Evolutionary conservation across 1,140 invertebrate genomes (phyloP), one percentile per base, ranked within the genome.

Genomic region (Coptotermes formosanus): DNA sequence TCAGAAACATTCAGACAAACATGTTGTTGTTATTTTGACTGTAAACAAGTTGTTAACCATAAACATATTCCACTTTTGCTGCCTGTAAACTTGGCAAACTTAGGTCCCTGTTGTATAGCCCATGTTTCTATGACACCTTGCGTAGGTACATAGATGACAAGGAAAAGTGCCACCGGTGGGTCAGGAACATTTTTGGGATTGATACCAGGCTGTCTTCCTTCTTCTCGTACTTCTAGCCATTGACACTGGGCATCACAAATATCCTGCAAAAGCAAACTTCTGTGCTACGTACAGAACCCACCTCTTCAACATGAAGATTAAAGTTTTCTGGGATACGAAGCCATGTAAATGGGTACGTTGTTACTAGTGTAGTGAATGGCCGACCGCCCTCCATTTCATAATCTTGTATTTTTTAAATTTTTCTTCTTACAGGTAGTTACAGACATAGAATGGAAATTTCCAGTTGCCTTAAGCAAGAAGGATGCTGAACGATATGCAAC

Each of bases 161-260:
- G 91, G 90, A 98, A 98, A 30, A 95, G 89, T 0, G 96, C 95
- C 43, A 90, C 88, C 83, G 93, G 92, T 64, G 93, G 90, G 87
- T 9, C 89, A 30, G 3, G 32, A n/a, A 32, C n/a, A 32, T 30
- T 25, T 9, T 38, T 48, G 43, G 55, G 30, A 86, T 89, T 88
- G 87, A 92, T 92, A 86, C 89, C 89, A 87, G 88, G 87, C 86
- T 88, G 88, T 8, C 89, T 89, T 4, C 38, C 38, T 38, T 38
- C 2, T 38, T 38, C 38, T 48, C 38, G 4, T 38, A 4, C 2
- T 9, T 7, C 3, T 16, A 7, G 1, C 45, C 45, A 48, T 3
- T 48, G 95, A 91, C 96, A 97, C 89, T 99, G 96, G 16, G 98
- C 97, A 91, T 99, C 96, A 86, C 98, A 92, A n/a, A 90, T 98